Base-by-base conservation (phyloP, 2,113 vertebrate genomes). In the Erythrocercus mccallii region DNA sequence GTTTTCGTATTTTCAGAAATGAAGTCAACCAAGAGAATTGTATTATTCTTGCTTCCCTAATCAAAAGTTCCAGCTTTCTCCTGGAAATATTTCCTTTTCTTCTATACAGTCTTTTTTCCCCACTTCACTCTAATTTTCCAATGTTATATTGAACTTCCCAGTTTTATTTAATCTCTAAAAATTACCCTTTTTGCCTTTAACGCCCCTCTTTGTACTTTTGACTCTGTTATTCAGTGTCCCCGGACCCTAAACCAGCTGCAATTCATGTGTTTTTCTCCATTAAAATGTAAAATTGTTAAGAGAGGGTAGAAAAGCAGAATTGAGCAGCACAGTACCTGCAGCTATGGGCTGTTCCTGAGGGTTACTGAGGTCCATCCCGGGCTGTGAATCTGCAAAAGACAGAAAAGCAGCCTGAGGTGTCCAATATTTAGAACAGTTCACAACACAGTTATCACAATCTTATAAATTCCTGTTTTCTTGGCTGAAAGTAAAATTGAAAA, bases 341-440 rank as follows among this genome's bases (percentile, higher is more conserved):
- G 92, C 80, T 94, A 92, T 5, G 12, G 96, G 70, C 81, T 96
- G 97, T 30, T 98, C 98, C 94, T 97, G 97, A 24, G 94, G 44
- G 58, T 90, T 95, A 88, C 98, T 98, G 69, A 98, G 95, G 68
- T 98, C 98, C 95, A 95, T 90, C 42, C 90, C 88, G 44, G 94
- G 64, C 68, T 97, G 96, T 51, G 94, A 97, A 93, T 95, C 98
- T 98, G 96, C 88, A 98, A 97, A 77, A 86, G 84, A 95, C 30
- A 94, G 50, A 65, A 93, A 70, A 69, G 61, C 48, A 38, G 17
- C 27, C 18, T 35, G 66, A 94, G 74, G 30, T 31, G 19, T 42
- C 73, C 28, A 7, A 13, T 22, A 45, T 60, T 80, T 53, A 22
- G 25, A 81, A 33, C 9, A 33, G 21, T 17, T 64, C 10, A 5